These are phyloP conservation scores for Myiozetetes cayanensis DNA, from an alignment of 2,113 vertebrate genomes.

Conservation along the genomic window DNA sequence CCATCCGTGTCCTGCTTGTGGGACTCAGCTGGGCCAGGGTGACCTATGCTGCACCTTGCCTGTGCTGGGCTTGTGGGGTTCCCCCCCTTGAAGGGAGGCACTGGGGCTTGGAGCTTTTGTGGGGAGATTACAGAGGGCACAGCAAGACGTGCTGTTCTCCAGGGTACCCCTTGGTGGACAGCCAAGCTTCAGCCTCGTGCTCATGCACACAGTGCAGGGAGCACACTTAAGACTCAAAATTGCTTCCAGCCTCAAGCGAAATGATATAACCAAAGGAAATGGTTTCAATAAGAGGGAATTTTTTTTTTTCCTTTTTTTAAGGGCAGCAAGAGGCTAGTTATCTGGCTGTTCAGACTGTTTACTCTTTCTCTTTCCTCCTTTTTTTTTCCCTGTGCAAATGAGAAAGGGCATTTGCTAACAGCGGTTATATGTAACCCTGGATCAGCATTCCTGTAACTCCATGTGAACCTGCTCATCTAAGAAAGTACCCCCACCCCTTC, in stretches of 20 bases:
- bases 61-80: fast-evolving
- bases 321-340: constrained; percentile 20
- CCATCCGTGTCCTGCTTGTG: constrained; percentile 46
- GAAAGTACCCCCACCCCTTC: background rate
- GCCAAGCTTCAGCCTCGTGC: background rate
- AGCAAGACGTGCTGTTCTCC: background rate
- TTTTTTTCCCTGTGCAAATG: background rate
- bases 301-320: background rate
- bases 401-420: background rate
- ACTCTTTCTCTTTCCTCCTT: background rate
- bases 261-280: constrained; percentile 65
- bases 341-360: constrained; percentile 17
- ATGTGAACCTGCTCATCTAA: background rate
- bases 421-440: background rate
- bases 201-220: background rate
- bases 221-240: background rate
- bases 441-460: background rate
- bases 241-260: constrained; percentile 22
- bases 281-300: constrained; percentile 54
- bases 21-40: background rate
- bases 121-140: background rate
- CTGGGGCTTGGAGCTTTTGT: background rate
- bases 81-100: background rate
- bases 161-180: background rate
- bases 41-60: background rate